Evolutionary conservation across 2,113 vertebrate species (phyloP), one percentile per base, ranked within the genome.

Genomic region (Aramus guarauna): DNA sequence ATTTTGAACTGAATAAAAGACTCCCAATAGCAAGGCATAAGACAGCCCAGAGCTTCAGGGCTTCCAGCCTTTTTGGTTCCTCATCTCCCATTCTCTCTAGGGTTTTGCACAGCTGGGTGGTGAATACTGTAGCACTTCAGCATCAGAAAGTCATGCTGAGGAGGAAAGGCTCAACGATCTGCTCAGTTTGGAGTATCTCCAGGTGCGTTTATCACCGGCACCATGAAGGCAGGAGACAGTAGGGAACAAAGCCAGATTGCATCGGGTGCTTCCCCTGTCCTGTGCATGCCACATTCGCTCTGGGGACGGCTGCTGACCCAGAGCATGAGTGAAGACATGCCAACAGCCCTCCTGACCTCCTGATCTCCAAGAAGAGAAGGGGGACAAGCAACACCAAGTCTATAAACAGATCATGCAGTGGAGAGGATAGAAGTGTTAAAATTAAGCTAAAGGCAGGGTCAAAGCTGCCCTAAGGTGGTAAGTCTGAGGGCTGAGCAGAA

Each of bases 241-340:
- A 59, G 50, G 64, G 30, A 93, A 64, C 22, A 67, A 73, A 83
- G 21, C 26, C 37, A 73, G 55, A 11, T 0, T 22, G 45, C 2
- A 37, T 15, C 0, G 0, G 15, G 34, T 0, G 3, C 34, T 47
- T 69, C 34, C 41, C 27, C 37, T 24, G 34, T 7, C 55, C 36
- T 5, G 9, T 0, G 0, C 24, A 14, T 8, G 24, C 53, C 13
- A 8, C 5, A 13, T 53, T 74, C 45, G 10, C 48, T 74, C 43
- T 34, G 53, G 32, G 64, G 56, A 75, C 41, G 41, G 47, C 15
- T 91, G 36, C 9, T 62, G 69, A 84, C 37, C 34, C 0, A 0
- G 3, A 52, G 29, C 64, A 36, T 1, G 9, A 93, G 5, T 1
- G 4, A 85, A 29, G 32, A 52, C 11, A 1, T 9, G 13, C 23